A percentile compares a stretch with the other conserved stretches of the same genome.
Conservation (phyloP, 2,113 vertebrate genomes). For the Sterrhoptilus dennistouni region DNA sequence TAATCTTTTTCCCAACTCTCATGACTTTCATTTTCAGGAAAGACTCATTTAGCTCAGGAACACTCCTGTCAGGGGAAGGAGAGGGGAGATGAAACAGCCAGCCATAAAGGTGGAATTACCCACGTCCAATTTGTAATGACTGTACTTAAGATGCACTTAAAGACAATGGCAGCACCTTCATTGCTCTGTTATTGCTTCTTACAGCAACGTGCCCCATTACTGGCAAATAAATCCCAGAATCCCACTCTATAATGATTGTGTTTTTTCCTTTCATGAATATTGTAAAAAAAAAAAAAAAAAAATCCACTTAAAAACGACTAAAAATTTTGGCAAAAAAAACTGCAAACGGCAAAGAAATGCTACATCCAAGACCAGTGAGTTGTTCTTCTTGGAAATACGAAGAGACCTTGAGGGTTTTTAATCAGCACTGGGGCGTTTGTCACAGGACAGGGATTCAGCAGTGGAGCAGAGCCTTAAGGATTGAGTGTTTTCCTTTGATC, state of each 20-base stretch:
- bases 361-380: neutral
- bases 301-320: neutral
- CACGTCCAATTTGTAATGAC: neutral
- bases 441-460: neutral
- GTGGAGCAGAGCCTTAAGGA: neutral
- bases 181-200: neutral
- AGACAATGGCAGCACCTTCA: constrained; percentile 24
- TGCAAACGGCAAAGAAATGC: neutral
- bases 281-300: neutral
- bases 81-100: neutral
- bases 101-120: neutral
- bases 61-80: neutral
- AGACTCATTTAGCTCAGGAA: constrained; percentile 40
- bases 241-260: neutral
- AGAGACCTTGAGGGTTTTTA: neutral
- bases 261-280: neutral
- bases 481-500: neutral
- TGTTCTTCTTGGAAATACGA: neutral
- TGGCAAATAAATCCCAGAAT: neutral
- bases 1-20: neutral
- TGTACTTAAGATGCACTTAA: constrained; percentile 21
- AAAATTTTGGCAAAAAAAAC: neutral
- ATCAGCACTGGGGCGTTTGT: neutral
- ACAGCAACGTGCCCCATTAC: neutral
- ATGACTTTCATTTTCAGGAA: constrained; percentile 5